Conservation (phyloP, 2,888 invertebrate genomes). For the Zaprionus obscuricornis region DNA sequence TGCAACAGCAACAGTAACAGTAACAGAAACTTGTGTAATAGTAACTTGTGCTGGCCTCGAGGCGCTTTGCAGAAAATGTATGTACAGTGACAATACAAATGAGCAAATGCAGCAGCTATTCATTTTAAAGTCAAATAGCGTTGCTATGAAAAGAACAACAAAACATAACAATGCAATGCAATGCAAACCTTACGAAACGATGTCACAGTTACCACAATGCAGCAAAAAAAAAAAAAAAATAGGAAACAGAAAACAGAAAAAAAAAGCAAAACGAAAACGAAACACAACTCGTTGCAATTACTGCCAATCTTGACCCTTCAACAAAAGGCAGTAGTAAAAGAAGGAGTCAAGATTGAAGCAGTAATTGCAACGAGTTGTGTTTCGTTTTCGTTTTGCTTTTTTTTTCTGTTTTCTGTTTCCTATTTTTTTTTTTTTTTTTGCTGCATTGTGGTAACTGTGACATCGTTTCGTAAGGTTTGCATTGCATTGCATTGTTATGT, state of each 20-base stretch:
- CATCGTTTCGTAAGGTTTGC: slow-evolving; percentile 41
- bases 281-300: slow-evolving; percentile 62
- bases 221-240: too few species aligned
- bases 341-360: slow-evolving; percentile 46
- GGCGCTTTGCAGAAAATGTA: slow-evolving; percentile 37
- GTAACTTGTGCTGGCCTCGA: slow-evolving; percentile 33
- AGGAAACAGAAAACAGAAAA: too few species aligned
- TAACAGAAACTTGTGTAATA: background rate
- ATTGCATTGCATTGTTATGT: slow-evolving; percentile 6
- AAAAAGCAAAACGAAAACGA: slow-evolving; percentile 23
- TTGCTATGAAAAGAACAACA: slow-evolving; percentile 64
- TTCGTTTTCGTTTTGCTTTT: slow-evolving; percentile 24
- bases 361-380: slow-evolving; percentile 63
- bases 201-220: too few species aligned
- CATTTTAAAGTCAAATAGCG: slow-evolving; percentile 63
- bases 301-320: slow-evolving; percentile 47
- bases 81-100: slow-evolving; percentile 69
- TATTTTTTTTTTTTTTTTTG: too few species aligned
- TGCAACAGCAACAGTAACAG: too few species aligned
- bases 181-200: slow-evolving; percentile 39
- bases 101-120: slow-evolving; percentile 64
- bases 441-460: too few species aligned
- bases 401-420: too few species aligned
- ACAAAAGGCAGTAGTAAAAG: too few species aligned
- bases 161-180: slow-evolving; percentile 6